Evolutionary conservation across 2,888 invertebrate genomes (phyloP).

Genomic region (Drosophila mimetica): DNA sequence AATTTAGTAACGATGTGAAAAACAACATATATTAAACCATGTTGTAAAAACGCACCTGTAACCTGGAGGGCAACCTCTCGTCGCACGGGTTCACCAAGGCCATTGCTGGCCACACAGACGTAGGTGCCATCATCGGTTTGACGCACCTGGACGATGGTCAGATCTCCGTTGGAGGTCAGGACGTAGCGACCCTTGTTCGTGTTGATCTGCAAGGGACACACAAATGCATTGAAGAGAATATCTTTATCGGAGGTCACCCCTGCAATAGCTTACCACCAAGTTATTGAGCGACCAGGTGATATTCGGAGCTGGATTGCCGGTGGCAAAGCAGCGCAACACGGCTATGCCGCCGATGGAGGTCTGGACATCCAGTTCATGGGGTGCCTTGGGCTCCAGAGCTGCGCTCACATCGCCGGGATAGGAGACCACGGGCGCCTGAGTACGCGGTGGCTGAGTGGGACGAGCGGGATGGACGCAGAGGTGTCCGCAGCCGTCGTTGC

Average conservation of each 20-base stretch:
- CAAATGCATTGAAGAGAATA: too few relatives aligned
- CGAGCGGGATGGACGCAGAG: conserved; percentile 87
- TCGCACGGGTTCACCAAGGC: conserved; percentile 88
- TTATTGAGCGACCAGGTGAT: conserved; percentile 91
- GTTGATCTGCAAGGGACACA: conserved; percentile 87
- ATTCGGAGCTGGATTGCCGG: conserved; percentile 91
- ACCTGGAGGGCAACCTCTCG: conserved; percentile 89
- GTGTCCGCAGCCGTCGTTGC: conserved; percentile 90
- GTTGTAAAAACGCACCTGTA: conserved; percentile 87
- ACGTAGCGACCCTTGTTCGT: conserved; percentile 90
- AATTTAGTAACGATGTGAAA: neutral
- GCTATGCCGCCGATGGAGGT: conserved; percentile 90
- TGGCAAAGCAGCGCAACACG: conserved; percentile 90
- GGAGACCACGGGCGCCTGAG: conserved; percentile 82
- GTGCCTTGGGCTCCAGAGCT: conserved; percentile 85
- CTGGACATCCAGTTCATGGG: conserved; percentile 87
- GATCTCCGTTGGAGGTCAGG: conserved; percentile 88
- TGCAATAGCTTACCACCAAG: conserved; percentile 86
- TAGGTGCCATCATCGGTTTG: conserved; percentile 93
- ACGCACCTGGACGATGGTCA: conserved; percentile 92
- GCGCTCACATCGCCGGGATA: conserved; percentile 81
- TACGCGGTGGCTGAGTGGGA: conserved; percentile 84
- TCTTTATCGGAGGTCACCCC: too few relatives aligned
- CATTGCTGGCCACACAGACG: conserved; percentile 93
- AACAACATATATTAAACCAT: neutral